These are phyloP conservation scores for Aratinga solstitialis DNA, from an alignment of 2,797 vertebrate genomes.

Conservation along the genomic window DNA sequence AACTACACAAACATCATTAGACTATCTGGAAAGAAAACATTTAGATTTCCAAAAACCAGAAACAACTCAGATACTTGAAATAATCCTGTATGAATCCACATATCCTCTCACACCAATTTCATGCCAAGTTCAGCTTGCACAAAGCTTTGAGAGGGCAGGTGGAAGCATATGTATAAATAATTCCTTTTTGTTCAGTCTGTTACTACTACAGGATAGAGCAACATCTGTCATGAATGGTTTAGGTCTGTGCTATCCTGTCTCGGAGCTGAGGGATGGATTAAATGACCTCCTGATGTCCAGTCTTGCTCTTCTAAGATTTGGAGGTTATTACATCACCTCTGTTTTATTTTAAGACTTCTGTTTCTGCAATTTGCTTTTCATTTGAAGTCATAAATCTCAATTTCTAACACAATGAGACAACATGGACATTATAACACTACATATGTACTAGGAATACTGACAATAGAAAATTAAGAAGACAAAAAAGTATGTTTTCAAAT, in stretches of 20 bases:
- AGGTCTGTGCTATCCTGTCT: background rate
- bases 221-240: background rate
- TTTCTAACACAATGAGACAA: background rate
- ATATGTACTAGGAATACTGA: background rate
- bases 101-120: background rate
- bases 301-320: background rate
- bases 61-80: background rate
- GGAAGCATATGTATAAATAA: background rate
- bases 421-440: background rate
- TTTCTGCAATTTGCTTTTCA: constrained; percentile 11
- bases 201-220: background rate
- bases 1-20: background rate
- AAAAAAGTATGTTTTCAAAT: background rate
- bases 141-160: background rate
- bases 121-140: background rate
- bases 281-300: constrained; percentile 21
- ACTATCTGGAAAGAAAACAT: background rate
- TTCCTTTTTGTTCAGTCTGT: background rate
- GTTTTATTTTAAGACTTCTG: constrained; percentile 1
- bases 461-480: background rate
- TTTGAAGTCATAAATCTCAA: background rate
- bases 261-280: background rate
- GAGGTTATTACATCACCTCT: constrained; percentile 4
- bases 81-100: background rate
- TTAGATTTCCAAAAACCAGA: background rate